These are phyloP conservation scores for Neolamprologus sp. DNA, from an alignment of 2,113 vertebrate species.

Conservation along the genomic window DNA sequence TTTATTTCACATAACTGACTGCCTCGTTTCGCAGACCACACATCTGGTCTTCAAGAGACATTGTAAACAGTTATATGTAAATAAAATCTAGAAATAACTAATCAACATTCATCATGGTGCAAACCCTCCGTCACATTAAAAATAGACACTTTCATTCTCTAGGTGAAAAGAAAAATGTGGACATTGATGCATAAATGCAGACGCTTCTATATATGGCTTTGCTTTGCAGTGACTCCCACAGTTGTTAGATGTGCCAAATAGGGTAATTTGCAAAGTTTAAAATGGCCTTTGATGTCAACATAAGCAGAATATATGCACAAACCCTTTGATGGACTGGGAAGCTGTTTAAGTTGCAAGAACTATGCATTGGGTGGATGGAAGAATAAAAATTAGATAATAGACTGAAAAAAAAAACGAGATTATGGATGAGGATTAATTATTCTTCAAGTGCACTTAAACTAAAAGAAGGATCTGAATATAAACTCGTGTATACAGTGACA, in stretches of 20 bases:
- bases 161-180: neutral
- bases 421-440: neutral
- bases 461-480: neutral
- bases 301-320: neutral
- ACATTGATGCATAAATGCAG: neutral
- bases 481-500: neutral
- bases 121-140: neutral
- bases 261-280: neutral
- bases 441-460: neutral
- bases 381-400: neutral
- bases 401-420: neutral
- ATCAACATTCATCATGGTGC: neutral
- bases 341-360: neutral
- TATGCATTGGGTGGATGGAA: neutral
- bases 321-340: neutral
- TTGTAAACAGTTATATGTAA: neutral
- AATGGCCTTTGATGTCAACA: neutral
- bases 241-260: neutral
- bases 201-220: neutral
- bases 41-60: neutral
- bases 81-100: neutral
- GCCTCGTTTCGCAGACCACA: neutral
- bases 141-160: neutral
- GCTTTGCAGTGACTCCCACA: neutral
- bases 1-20: neutral